Evolutionary conservation across 53 echinoderm and acorn worm species (phyloP).

Genomic region (Pentamera pediparva): DNA sequence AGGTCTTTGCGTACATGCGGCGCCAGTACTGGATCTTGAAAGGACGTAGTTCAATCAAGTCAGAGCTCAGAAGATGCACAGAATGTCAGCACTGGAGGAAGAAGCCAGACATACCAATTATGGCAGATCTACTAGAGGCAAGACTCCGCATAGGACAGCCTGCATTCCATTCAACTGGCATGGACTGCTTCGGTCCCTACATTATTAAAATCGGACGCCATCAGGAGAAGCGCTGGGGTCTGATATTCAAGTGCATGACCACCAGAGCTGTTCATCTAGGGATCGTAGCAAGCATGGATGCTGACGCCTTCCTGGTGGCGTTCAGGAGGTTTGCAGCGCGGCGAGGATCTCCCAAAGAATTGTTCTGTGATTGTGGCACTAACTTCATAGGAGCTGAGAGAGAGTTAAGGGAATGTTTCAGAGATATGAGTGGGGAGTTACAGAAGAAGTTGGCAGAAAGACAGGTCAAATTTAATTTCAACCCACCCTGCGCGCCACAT

Average conservation of each 20-base stretch:
- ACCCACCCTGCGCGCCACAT: slow-evolving; percentile 38
- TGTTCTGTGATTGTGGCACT: slow-evolving; percentile 42
- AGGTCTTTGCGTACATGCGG: slow-evolving; percentile 22
- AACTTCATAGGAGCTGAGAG: slow-evolving; percentile 38
- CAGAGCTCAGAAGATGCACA: not conserved
- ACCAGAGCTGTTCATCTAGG: slow-evolving; percentile 40
- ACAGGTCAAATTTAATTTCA: slow-evolving; percentile 35
- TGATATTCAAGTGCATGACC: too few species aligned
- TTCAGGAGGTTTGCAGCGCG: slow-evolving; percentile 37
- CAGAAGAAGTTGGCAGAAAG: slow-evolving; percentile 28
- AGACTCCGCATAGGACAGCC: slow-evolving; percentile 38
- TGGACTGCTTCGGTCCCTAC: slow-evolving; percentile 47
- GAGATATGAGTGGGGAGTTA: slow-evolving; percentile 24
- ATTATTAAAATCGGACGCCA: slow-evolving; percentile 20
- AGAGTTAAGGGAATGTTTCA: slow-evolving; percentile 30
- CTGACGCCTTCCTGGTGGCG: slow-evolving; percentile 36
- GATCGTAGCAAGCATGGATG: slow-evolving; percentile 22
- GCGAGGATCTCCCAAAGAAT: slow-evolving; percentile 23
- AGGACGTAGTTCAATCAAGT: slow-evolving; percentile 15
- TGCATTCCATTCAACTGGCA: slow-evolving; percentile 41
- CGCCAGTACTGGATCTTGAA: slow-evolving; percentile 21
- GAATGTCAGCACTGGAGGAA: slow-evolving; percentile 37
- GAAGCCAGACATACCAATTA: slow-evolving; percentile 32
- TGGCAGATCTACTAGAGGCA: slow-evolving; percentile 45
- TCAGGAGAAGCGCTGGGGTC: slow-evolving; percentile 38